Conservation (phyloP, 2,888 invertebrate species). For the Pterostichus niger region DNA sequence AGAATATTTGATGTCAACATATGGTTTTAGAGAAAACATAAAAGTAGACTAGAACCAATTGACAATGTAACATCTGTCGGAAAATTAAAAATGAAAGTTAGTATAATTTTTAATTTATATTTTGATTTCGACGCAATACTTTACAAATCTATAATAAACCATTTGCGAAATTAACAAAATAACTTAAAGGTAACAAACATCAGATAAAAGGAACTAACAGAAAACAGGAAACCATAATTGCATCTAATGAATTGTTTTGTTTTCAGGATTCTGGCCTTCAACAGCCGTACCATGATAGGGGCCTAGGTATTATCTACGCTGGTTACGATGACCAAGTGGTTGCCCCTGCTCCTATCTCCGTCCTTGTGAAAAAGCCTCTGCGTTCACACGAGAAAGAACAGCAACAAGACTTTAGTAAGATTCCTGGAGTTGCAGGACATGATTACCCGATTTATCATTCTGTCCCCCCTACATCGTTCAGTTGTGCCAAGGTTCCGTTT, state of each 20-base stretch:
- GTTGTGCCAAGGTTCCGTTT: slow-evolving; percentile 88
- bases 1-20: too few relatives aligned
- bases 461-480: slow-evolving; percentile 89
- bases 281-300: slow-evolving; percentile 30
- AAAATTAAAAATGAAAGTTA: too few relatives aligned
- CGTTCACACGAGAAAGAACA: slow-evolving; percentile 81
- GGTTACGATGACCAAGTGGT: slow-evolving; percentile 38
- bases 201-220: slow-evolving; percentile 16
- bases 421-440: slow-evolving; percentile 88
- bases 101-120: too few relatives aligned
- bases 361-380: slow-evolving; percentile 66
- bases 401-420: slow-evolving; percentile 88
- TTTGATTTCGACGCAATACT: too few relatives aligned
- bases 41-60: too few relatives aligned
- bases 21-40: too few relatives aligned
- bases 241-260: slow-evolving; percentile 7
- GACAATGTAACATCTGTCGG: too few relatives aligned
- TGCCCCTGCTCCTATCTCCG: slow-evolving; percentile 17
- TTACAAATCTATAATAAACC: background rate
- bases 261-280: slow-evolving; percentile 48
- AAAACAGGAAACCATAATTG: slow-evolving; percentile 30
- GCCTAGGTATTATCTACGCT: slow-evolving; percentile 57
- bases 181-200: background rate
- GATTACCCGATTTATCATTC: slow-evolving; percentile 90
- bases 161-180: background rate